Evolutionary conservation across 1,140 invertebrate genomes (phyloP), one percentile per base, ranked within the genome.

Genomic region (Heliconius nattereri): DNA sequence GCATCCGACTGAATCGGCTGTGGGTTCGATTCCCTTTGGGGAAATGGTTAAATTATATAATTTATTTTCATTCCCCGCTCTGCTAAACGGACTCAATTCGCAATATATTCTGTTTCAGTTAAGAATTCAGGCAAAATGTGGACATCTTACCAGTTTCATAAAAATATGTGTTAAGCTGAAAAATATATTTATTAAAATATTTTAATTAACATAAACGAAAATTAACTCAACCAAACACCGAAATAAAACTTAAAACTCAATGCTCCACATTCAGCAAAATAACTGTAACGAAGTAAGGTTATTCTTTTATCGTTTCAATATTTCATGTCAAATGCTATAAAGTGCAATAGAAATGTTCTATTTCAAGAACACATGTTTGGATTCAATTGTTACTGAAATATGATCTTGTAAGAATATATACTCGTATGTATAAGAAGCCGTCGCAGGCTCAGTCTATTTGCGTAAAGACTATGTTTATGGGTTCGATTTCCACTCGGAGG

Each of bases 281-380:
- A 66, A 29, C 60, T 29, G n/a, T 16, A 66, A 66, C 60, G 29
- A 66, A 29, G 60, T 66, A 5, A 66, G n/a, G 23, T 66, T 66
- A 66, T 66, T 26, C 60, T 66, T 66, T 66, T 66, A 66, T 66
- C 60, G 60, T 66, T 66, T 16, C 60, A 66, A 66, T 66, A 66
- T 66, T 66, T 66, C 60, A 66, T 29, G 23, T 66, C 60, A 66
- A 66, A 66, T 66, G 23, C 23, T 66, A 66, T 66, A 66, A 66
- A 66, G 60, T 66, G 60, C 60, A 66, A 66, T 66, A 66, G 60
- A 29, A 66, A 66, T 66, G 60, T 66, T 66, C 60, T 29, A 66
- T 66, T 66, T 66, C 60, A 29, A 66, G 60, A 66, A 66, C 60
- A 66, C 23, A 66, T 66, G 60, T 66, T 66, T 66, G 60, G 60